phyloP scores from a whole-genome alignment of 2,797 vertebrate genomes.

The Galago senegalensis region DNA sequence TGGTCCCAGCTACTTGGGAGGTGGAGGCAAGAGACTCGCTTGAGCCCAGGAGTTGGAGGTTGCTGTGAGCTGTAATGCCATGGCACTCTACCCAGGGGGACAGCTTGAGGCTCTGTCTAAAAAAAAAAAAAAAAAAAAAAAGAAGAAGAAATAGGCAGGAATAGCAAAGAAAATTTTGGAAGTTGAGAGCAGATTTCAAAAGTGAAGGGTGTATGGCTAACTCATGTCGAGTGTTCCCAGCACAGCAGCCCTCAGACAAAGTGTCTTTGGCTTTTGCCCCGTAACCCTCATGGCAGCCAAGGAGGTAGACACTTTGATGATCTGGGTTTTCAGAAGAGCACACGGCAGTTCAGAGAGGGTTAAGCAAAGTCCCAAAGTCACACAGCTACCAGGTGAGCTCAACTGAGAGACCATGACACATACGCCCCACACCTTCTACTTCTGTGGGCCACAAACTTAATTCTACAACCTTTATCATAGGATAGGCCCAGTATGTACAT shows the following conservation, averaged over 20 bases:
- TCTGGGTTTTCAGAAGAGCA: not conserved
- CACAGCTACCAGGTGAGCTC: no score
- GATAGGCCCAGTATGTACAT: rapidly evolving
- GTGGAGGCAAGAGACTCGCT: no score
- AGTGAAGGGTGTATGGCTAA: rapidly evolving
- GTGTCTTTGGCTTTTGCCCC: not conserved
- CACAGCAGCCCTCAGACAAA: not conserved
- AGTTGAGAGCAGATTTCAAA: not conserved
- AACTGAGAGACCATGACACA: rapidly evolving
- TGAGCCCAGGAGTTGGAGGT: no score
- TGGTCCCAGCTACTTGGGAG: no score
- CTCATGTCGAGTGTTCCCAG: rapidly evolving
- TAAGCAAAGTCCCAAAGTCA: not conserved
- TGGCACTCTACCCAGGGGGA: no score
- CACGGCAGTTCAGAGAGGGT: not conserved
- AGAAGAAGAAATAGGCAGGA: not conserved
- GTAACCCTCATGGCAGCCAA: rapidly evolving
- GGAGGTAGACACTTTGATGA: not conserved
- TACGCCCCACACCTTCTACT: not conserved
- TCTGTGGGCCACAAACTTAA: rapidly evolving
- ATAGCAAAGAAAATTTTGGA: not conserved
- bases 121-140: no score
- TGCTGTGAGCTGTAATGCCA: no score
- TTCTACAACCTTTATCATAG: not conserved
- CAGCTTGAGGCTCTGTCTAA: no score